phyloP scores from a whole-genome alignment of 2,113 vertebrate species.

The Campylorhamphus procurvoides region DNA sequence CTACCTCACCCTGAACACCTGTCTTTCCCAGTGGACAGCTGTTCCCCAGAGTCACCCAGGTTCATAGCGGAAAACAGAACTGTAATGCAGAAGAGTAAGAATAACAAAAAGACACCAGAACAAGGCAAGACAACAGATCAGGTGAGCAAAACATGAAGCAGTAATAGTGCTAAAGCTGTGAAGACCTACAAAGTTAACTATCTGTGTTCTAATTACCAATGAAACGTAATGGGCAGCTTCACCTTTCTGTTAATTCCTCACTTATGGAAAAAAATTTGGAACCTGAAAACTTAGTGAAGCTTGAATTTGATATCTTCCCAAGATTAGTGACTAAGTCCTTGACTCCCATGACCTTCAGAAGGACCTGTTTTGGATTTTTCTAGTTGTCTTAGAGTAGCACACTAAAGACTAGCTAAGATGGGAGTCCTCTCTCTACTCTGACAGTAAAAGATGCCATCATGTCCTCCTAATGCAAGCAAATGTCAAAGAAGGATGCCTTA shows the following conservation, averaged over 20 bases:
- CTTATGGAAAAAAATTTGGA: background rate
- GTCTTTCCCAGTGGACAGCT: background rate
- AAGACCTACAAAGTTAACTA: background rate
- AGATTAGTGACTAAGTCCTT: background rate
- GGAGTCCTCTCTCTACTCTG: background rate
- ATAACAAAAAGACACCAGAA: background rate
- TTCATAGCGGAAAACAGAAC: background rate
- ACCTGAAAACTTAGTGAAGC: background rate
- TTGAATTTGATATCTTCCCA: background rate
- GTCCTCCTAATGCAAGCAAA: background rate
- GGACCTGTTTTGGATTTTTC: background rate
- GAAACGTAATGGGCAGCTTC: background rate
- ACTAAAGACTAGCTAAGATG: background rate
- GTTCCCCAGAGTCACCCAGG: background rate
- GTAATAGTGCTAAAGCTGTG: background rate
- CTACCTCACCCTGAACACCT: background rate
- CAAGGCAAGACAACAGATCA: constrained; percentile 20
- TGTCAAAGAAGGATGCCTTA: background rate
- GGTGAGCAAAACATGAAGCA: constrained; percentile 2
- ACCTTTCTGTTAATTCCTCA: background rate
- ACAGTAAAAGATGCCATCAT: background rate
- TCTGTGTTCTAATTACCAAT: background rate
- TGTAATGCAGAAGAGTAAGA: background rate
- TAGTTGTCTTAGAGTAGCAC: background rate
- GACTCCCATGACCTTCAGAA: background rate